These are phyloP conservation scores for Periplaneta americana DNA, from an alignment of 1,140 invertebrate genomes.

Conservation along the genomic window DNA sequence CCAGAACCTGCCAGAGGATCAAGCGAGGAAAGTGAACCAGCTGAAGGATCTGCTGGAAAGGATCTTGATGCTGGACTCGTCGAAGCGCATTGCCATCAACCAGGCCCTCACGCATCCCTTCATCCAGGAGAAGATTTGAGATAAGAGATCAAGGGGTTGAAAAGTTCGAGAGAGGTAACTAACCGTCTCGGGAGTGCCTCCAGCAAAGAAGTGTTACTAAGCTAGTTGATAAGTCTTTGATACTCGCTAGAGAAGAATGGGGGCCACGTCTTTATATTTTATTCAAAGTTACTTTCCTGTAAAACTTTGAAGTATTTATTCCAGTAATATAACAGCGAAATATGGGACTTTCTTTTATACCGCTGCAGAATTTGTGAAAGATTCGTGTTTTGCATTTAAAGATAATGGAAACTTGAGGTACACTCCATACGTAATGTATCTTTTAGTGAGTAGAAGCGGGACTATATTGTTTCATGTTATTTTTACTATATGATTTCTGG, in stretches of 20 bases:
- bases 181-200: not conserved
- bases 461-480: not conserved
- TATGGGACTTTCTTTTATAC: not conserved
- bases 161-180: constrained; percentile 4
- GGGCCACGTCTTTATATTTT: not conserved
- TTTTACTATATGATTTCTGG: not conserved
- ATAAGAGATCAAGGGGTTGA: not conserved
- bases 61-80: constrained; percentile 88
- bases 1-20: constrained; percentile 83
- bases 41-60: constrained; percentile 92
- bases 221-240: not conserved
- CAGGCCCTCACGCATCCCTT: constrained; percentile 94
- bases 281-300: not conserved
- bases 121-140: constrained; percentile 84
- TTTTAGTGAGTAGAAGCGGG: not conserved
- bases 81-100: constrained; percentile 88
- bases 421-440: not conserved
- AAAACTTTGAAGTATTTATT: not conserved
- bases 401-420: not conserved
- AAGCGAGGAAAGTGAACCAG: constrained; percentile 84
- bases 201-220: not conserved
- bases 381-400: not conserved
- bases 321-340: not conserved
- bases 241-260: not conserved
- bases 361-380: not conserved